Base-by-base conservation (phyloP, 2,113 vertebrate species). In the Columba janthina region DNA sequence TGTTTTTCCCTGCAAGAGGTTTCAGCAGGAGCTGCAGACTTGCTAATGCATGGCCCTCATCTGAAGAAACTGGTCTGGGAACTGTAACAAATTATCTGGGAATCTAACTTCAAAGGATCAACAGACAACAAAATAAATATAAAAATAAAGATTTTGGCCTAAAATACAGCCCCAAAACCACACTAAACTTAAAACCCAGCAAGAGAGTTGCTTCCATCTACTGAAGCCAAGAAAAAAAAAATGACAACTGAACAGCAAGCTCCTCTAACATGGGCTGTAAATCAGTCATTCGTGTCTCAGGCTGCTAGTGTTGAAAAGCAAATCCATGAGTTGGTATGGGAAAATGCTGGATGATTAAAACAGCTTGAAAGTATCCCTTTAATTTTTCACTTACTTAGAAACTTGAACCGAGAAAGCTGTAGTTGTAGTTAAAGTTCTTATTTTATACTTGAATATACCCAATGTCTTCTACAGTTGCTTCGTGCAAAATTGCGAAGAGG, bases 51-150 rank as follows among this genome's bases (percentile, higher is more conserved):
- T 69, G 57, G 48, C 15, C 48, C 38, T 93, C 76, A 64, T 94
- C 24, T 89, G 38, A 94, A 86, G 56, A 84, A 74, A 77, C 29
- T 77, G 21, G 29, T 84, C 38, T 66, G 50, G 56, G 61, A 93
- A 89, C 86, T 87, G 89, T 73, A 95, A 85, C 65, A 94, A 85
- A 93, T 91, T 93, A 78, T 91, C 57, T 65, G 44, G 57, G 57
- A 92, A 92, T 75, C 53, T 67, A 38, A 64, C 54, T 82, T 91
- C 88, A 94, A 91, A 89, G n/a, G 71, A 57, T 53, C 26, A 62
- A 65, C 56, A 79, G 81, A 75, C 42, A 94, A 72, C 50, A 78
- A 88, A 93, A 92, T 77, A 90, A 80, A 87, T 57, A 60, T 14
- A 60, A 79, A 92, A 91, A 58, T 78, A 82, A 85, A 94, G 19